Percentiles rank a stretch among this genome's conserved stretches.
These are phyloP conservation scores for Pituophis catenifer DNA, from an alignment of 2,113 vertebrate genomes.

Conservation along the genomic window DNA sequence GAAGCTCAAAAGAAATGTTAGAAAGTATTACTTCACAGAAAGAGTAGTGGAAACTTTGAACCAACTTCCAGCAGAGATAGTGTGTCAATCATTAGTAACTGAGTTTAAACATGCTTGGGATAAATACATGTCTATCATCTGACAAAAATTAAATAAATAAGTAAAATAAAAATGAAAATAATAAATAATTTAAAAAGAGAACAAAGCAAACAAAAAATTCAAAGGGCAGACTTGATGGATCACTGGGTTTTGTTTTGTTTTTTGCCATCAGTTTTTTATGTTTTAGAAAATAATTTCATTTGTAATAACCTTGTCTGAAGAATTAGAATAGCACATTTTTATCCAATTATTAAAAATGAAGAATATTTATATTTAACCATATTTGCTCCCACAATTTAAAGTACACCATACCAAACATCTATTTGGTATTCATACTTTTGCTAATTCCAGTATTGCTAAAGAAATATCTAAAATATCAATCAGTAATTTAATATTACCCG, in stretches of 20 bases:
- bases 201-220: not conserved
- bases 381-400: not conserved
- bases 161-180: not conserved
- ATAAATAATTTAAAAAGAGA: not conserved
- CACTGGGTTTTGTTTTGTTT: not conserved
- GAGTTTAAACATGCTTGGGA: not conserved
- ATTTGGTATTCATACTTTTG: not conserved
- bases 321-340: not conserved
- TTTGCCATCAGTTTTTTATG: not conserved
- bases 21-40: not conserved
- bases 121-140: not conserved
- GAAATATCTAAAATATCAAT: not conserved
- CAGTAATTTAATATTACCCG: not conserved
- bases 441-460: not conserved
- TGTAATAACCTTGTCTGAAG: not conserved
- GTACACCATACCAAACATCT: not conserved
- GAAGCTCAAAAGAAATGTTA: not conserved
- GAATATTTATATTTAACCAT: not conserved
- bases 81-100: not conserved
- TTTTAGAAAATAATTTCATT: not conserved
- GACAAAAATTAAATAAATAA: not conserved
- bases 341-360: not conserved
- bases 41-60: not conserved
- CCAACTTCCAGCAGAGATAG: not conserved
- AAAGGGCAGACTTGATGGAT: not conserved